Percentiles rank a stretch among this genome's conserved stretches.
phyloP scores from a whole-genome alignment of 2,888 invertebrate genomes.

The Microchrysa polita region DNA sequence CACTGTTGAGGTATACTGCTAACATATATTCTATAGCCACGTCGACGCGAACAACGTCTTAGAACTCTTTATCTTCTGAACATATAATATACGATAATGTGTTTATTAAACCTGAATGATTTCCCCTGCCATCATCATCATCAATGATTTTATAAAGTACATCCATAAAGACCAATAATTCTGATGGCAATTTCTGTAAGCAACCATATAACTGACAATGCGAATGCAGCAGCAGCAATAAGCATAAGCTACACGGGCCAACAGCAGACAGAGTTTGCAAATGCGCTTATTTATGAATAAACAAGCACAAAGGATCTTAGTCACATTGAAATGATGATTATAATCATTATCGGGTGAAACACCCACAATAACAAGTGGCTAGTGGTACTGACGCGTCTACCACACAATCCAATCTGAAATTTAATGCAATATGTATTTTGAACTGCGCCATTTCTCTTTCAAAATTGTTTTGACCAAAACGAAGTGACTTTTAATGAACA shows the following conservation, averaged over 20 bases:
- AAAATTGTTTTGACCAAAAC: neutral
- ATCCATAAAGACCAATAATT: conserved; percentile 21
- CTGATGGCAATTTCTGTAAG: conserved; percentile 14
- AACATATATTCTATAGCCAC: no score
- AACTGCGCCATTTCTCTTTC: neutral
- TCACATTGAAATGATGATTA: conserved; percentile 13
- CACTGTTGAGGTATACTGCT: no score
- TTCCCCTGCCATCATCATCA: neutral
- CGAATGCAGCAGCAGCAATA: no score
- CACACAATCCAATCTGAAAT: neutral
- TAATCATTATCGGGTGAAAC: neutral
- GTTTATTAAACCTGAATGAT: conserved; percentile 14
- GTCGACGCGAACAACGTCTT: neutral
- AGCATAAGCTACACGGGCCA: neutral
- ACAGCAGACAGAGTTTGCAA: neutral
- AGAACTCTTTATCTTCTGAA: neutral
- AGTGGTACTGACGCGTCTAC: neutral
- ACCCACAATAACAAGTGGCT: conserved; percentile 2
- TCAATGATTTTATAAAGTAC: conserved; percentile 6
- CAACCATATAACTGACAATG: neutral
- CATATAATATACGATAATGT: conserved; percentile 24
- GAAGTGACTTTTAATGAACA: no score
- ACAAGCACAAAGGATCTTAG: neutral
- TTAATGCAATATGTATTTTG: neutral
- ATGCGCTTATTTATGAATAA: conserved; percentile 5